Conservation (phyloP, 2,888 invertebrate genomes). For the Melolontha melolontha region DNA sequence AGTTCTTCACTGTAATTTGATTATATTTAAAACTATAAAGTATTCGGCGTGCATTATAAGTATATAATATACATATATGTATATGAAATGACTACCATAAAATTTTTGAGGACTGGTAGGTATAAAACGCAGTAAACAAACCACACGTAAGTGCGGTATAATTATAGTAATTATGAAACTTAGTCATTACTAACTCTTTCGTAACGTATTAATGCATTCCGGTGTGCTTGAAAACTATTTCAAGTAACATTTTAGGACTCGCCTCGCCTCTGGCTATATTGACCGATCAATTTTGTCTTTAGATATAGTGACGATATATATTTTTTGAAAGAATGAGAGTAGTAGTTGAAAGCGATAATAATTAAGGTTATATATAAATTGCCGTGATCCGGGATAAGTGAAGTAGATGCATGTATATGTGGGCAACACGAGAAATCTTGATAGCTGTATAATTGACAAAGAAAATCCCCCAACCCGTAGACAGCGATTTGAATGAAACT, state of each 20-base stretch:
- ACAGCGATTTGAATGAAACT: too few relatives aligned
- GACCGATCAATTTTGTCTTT: slow-evolving; percentile 22
- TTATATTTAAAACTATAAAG: too few relatives aligned
- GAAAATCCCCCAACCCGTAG: too few relatives aligned
- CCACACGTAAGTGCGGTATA: not conserved
- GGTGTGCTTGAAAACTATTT: slow-evolving; percentile 2
- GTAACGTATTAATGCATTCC: slow-evolving; percentile 7
- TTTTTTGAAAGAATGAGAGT: slow-evolving; percentile 17
- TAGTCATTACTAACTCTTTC: slow-evolving; percentile 15
- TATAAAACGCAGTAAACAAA: slow-evolving; percentile 7
- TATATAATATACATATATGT: too few relatives aligned
- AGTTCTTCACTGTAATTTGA: too few relatives aligned
- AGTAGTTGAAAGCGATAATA: slow-evolving; percentile 16
- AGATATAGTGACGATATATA: slow-evolving; percentile 13
- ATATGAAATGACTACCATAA: too few relatives aligned
- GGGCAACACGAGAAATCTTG: too few relatives aligned
- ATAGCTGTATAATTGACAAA: too few relatives aligned
- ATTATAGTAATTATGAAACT: slow-evolving; percentile 14
- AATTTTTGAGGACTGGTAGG: not conserved
- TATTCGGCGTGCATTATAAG: too few relatives aligned
- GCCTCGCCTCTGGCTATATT: slow-evolving; percentile 17
- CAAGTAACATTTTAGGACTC: not conserved
- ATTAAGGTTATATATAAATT: slow-evolving; percentile 39
- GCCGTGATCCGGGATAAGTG: slow-evolving; percentile 12
- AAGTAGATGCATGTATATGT: slow-evolving; percentile 6